Base-by-base conservation (phyloP, 2,797 vertebrate species). In the Gallinago nigripennis region DNA sequence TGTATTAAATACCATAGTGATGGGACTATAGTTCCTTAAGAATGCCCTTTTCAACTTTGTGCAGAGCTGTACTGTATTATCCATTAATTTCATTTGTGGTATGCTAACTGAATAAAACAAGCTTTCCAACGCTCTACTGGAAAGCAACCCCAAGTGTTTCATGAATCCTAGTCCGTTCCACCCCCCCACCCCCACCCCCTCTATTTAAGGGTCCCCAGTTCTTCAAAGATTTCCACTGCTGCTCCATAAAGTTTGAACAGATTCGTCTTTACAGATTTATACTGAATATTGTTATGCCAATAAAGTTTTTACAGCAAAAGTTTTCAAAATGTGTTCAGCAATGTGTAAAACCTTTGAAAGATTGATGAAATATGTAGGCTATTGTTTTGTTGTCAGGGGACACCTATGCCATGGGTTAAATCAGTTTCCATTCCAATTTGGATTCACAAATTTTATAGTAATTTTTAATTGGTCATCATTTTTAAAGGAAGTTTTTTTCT, bases 41-140 rank as follows among this genome's bases (percentile, higher is more conserved):
- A 96, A 95, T 97, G 95, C 82, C 97, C 96, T 97, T 96, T 97
- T 97, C 96, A 97, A 97, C 97, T 96, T 61, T 95, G 82, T 92
- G 87, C 61, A 80, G 91, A 92, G 60, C 94, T 77, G 82, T 61
- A 50, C 76, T 77, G 68, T 56, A 82, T 96, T 95, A 94, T 73
- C 94, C 95, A 96, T 95, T 92, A 92, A 95, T 96, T 95, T 95
- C 46, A 92, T 69, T 90, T 79, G 72, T 82, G 88, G 72, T 81
- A 88, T 95, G 82, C 80, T 90, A 86, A 71, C 78, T 66, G 83
- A 95, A 88, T 82, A 94, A 88, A 94, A 50, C 23, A 96, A 82
- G 33, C 28, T 92, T 97, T 95, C 85, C 86, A 84, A 13, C 73
- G 33, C 28, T 83, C 30, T 58, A 65, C 46, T 80, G 54, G 75